phyloP scores from a whole-genome alignment of 2,113 vertebrate genomes.

The Cryptotis parvus region DNA sequence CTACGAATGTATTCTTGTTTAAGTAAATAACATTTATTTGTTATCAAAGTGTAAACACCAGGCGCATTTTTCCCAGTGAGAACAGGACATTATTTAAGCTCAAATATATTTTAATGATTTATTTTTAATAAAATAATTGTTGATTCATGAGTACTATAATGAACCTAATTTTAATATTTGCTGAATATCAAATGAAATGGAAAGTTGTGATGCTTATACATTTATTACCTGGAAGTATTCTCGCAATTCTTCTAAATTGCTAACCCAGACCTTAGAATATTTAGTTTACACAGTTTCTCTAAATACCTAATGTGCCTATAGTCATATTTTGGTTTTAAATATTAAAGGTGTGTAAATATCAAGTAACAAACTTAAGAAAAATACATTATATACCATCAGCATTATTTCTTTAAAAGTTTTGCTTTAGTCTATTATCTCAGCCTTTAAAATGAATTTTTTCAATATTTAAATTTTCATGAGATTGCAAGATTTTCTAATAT shows the following conservation, averaged over 20 bases:
- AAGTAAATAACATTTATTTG: constrained; percentile 21
- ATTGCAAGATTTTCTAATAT: not conserved
- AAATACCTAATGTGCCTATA: not conserved
- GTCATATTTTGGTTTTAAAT: constrained; percentile 12
- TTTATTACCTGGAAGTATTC: not conserved
- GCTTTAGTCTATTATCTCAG: not conserved
- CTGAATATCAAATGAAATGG: constrained; percentile 36
- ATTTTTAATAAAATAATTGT: not conserved
- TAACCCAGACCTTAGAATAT: not conserved
- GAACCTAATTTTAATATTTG: not conserved
- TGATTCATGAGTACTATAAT: constrained; percentile 26
- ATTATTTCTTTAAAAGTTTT: constrained; percentile 33
- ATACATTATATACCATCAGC: not conserved
- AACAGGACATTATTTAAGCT: not conserved
- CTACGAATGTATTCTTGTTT: not conserved
- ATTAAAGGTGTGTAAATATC: constrained; percentile 27
- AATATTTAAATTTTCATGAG: not conserved
- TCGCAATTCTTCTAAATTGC: not conserved
- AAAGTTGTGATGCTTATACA: not conserved
- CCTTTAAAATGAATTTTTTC: not conserved
- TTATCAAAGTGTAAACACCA: not conserved
- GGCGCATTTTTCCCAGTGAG: not conserved
- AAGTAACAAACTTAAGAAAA: not conserved
- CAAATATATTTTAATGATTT: not conserved
- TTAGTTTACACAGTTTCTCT: not conserved